phyloP scores from a whole-genome alignment of 1,140 invertebrate genomes.

The Tenebrio molitor region DNA sequence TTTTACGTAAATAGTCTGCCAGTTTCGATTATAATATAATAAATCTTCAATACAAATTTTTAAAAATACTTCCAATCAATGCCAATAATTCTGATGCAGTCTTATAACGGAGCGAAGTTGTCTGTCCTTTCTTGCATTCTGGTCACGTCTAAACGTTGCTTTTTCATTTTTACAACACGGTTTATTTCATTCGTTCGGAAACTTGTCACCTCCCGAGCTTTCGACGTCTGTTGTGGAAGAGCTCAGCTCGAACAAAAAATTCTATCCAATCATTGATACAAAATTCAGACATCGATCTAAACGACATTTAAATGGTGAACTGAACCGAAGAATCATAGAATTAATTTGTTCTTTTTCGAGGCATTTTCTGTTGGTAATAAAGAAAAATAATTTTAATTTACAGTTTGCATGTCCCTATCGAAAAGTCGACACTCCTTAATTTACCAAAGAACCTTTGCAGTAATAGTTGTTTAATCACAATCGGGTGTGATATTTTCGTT shows the following conservation, averaged over 20 bases:
- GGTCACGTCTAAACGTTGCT: not conserved
- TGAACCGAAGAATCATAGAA: no score
- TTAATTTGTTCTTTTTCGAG: no score
- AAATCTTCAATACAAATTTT: no score
- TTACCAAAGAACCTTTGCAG: not conserved
- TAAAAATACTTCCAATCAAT: no score
- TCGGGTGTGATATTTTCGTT: not conserved
- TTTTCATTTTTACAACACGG: not conserved
- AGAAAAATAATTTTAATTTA: conserved; percentile 13
- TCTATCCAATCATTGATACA: not conserved
- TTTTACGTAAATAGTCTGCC: no score
- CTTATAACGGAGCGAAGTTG: no score
- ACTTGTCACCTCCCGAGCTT: conserved; percentile 4
- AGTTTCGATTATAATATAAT: no score
- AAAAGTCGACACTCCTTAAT: conserved; percentile 1
- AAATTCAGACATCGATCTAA: conserved; percentile 19
- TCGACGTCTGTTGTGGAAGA: not conserved
- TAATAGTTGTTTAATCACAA: conserved; percentile 8
- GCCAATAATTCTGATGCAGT: no score
- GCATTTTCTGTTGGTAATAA: no score
- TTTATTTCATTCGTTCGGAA: conserved; percentile 8
- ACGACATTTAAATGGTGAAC: no score
- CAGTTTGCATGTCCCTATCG: conserved; percentile 4
- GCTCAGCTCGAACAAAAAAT: not conserved
- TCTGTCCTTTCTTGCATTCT: not conserved